Base-by-base conservation (phyloP, 2,797 vertebrate species). In the Anguilla megastoma region DNA sequence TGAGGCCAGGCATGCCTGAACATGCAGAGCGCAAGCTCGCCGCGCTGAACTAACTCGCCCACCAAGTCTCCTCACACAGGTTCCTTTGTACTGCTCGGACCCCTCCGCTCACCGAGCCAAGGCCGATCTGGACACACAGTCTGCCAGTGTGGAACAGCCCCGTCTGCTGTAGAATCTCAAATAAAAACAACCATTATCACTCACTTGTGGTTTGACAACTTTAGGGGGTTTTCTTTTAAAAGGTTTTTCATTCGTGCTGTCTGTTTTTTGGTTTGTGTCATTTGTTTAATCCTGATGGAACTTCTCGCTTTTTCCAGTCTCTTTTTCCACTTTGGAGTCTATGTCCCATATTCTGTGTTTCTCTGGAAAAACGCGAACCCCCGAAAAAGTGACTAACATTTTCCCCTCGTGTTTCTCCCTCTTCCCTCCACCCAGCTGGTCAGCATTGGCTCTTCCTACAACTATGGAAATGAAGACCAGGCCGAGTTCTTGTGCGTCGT, bases 401-500 rank as follows among this genome's bases (percentile, higher is more conserved):
- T 27, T 94, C 88, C 91, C 89, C 85, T 41, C 21, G 18, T 85
- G 2, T 41, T 18, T 52, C 21, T 41, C 30, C 14, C 45, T 83
- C 63, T 56, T 16, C 84, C 33, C 36, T 56, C 41, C 48, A 1
- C 58, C 85, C 90, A 99, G 98, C 94, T 99, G 93, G 98, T 99
- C 95, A 99, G 97, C 95, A 99, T 99, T 50, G 99, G 98, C 92
- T 99, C 99, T 86, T 99, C 99, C 89, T 99, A 99, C 95, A 99
- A 98, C 95, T 99, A 99, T 36, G 98, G 98, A 91, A 99, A 97
- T 48, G 98, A 99, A 94, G 98, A 99, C 95, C 98, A 99, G 94
- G 97, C 99, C 0, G 99, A 99, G 95, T 99, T 99, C 95, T 96
- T 99, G 91, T 99, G 99, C 85, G 98, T 99, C 36, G 99, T 99